Percentiles rank a stretch among this genome's conserved stretches.
Conservation (phyloP, 2,888 invertebrate genomes). For the Cephalotes varians region DNA sequence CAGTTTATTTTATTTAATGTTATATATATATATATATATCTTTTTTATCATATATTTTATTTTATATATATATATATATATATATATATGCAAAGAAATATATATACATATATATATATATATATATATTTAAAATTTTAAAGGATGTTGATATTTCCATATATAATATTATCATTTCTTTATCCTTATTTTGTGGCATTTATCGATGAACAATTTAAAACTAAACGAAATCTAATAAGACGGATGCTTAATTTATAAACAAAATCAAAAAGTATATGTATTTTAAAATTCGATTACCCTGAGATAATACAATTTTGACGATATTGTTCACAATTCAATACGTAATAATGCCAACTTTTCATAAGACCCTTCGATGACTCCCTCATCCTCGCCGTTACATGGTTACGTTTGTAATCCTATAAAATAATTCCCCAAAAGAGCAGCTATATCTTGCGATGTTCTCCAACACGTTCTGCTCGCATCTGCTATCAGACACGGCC, state of each 20-base stretch:
- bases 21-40: no score
- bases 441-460: constrained; percentile 21
- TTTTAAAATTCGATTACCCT: constrained; percentile 11
- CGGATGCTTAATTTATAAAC: background rate
- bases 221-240: background rate
- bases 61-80: no score
- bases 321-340: constrained; percentile 36
- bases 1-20: background rate
- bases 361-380: background rate
- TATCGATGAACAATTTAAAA: background rate
- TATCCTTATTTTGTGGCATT: background rate
- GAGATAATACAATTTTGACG: background rate
- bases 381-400: constrained; percentile 1
- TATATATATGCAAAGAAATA: no score
- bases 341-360: background rate
- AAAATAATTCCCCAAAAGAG: constrained; percentile 41
- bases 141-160: background rate
- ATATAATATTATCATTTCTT: background rate
- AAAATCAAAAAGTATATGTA: background rate
- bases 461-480: constrained; percentile 24
- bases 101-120: no score
- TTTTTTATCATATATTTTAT: background rate
- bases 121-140: background rate
- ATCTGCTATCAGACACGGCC: constrained; percentile 50
- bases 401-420: constrained; percentile 43